Base-by-base conservation (phyloP, 1,140 invertebrate genomes). In the Drosophila arizonae region DNA sequence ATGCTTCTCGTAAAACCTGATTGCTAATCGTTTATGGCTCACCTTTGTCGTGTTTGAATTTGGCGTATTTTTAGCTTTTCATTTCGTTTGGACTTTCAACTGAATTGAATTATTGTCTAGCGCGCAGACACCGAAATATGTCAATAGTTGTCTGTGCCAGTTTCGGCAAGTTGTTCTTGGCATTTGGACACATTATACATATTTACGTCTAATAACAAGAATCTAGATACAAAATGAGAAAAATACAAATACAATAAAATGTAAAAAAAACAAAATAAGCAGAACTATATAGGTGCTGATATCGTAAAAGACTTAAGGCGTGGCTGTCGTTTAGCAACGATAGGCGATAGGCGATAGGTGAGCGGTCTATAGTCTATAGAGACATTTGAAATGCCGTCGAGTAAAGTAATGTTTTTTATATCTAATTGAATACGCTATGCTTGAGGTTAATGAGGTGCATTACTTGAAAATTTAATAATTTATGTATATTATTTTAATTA, bases 1-100 rank as follows among this genome's bases (percentile, higher is more conserved):
- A 57, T 58, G 48, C 48, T 50, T 57, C 63, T 46, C 24, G 26
- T 13, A 48, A 73, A 87, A 86, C 82, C 84, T 65, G 82, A 76
- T 86, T 77, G 81, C 71, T 82, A 81, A 70, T 82, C 86, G 81
- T 68, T 75, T 81, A 81, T 76, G 78, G 77, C 64, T 81, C 74
- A 70, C 77, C 81, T 66, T 62, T 76, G 51, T 50, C 66, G 57
- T 77, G 81, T 71, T 81, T 81, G 64, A 62, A 56, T 81, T 77
- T 51, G 48, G 64, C 52, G 46, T 86, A 86, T 86, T 86, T 86
- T 87, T 86, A 72, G 81, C 67, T 56, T 73, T 77, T 73, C 63
- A 69, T 69, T 74, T 72, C 62, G 62, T 70, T 70, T 21, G 55
- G n/a, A 21, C 28, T 41, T 79, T 65, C 26, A 68, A 52, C 68